Percentiles rank a stretch among this genome's conserved stretches.
Evolutionary conservation across 2,797 vertebrate species (phyloP).

Genomic region (Corythornis leucogaster): DNA sequence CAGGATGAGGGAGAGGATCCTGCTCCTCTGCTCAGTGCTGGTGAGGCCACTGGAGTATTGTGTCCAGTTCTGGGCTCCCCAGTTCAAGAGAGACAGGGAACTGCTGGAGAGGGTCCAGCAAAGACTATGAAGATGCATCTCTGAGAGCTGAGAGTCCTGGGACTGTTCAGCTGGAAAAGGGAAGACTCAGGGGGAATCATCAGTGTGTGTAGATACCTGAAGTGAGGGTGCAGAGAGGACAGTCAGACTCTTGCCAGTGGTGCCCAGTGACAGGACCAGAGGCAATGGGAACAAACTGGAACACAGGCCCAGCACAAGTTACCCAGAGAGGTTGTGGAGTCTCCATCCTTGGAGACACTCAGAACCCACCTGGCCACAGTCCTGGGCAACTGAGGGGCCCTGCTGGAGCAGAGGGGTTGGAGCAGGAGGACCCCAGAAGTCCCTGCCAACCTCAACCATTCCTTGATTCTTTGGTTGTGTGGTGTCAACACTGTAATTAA

Average conservation of each 20-base stretch:
- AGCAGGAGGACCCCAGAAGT: background rate
- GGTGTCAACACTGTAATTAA: slow-evolving; percentile 28
- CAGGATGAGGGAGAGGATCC: background rate
- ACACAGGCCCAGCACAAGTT: background rate
- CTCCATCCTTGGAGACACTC: background rate
- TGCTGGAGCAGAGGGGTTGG: background rate
- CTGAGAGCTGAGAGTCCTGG: background rate
- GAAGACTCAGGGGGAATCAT: background rate
- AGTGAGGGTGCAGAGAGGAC: background rate
- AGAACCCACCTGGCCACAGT: background rate
- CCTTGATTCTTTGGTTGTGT: background rate
- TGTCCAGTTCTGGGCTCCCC: background rate
- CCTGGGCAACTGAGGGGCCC: background rate
- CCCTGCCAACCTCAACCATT: background rate
- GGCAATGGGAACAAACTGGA: background rate
- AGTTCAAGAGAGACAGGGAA: background rate
- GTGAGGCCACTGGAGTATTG: background rate
- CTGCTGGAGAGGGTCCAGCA: background rate
- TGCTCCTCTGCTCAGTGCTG: background rate
- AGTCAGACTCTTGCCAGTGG: background rate
- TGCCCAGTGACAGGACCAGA: background rate
- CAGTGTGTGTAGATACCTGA: background rate
- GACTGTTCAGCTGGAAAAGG: background rate
- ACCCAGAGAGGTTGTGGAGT: background rate
- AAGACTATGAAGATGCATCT: background rate